Evolutionary conservation across 2,888 invertebrate species (phyloP), one percentile per base, ranked within the genome.

Genomic region (Nebria salina): DNA sequence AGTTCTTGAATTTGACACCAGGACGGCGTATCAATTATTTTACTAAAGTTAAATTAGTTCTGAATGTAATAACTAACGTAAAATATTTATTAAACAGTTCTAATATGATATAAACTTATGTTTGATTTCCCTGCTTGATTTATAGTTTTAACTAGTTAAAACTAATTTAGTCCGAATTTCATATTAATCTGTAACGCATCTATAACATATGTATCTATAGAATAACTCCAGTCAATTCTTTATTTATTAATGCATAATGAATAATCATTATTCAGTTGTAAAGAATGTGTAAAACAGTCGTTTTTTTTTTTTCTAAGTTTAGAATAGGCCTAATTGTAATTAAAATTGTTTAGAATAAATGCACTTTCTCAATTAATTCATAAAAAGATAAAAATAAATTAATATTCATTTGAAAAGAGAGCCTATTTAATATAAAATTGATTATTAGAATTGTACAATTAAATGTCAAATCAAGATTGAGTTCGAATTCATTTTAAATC

Each of bases 201-300:
- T 66, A 66, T 66, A 66, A 66, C 66, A 66, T 66, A 4, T 66
- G 66, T 66, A 70, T 25, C 11, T 70, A 70, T 70, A 70, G 26
- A 70, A 26, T 54, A 54, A 54, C 8, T 70, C 70, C 70, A 70
- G 70, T 70, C 70, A 11, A 70, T 20, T 34, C 5, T 20, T 70
- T 70, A 70, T 11, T 11, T 54, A 54, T 54, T 54, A 54, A 54
- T 54, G 13, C 54, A 54, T 54, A 13, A 6, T 54, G 7, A 54
- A 54, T 54, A 0, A 54, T 3, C 13, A 54, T 54, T 7, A 54
- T 54, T 54, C 7, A 26, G 15, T 43, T 43, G 25, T 76, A 76
- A 8, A 41, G 72, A 73, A 73, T 73, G 79, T 80, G 74, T 34
- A 78, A 78, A 78, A 78, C 73, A 65, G 73, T 78, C 78, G 34